Conservation (phyloP, 92 coral and sea anemone genomes). For the Palythoa heliodiscus region DNA sequence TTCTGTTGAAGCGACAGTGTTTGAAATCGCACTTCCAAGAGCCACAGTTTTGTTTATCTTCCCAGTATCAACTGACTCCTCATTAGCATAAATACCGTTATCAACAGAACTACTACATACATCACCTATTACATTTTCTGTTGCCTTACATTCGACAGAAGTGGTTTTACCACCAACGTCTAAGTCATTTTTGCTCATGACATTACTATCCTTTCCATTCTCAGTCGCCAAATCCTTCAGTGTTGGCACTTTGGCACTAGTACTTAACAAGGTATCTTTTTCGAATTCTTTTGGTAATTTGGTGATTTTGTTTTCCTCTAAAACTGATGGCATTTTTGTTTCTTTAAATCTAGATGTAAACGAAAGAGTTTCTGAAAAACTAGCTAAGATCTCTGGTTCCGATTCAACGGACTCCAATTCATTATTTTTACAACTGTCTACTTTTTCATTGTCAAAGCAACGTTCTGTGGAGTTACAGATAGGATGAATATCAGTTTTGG, state of each 20-base stretch:
- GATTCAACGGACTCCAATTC: background rate
- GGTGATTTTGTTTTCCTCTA: background rate
- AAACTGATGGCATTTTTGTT: background rate
- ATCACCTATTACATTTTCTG: background rate
- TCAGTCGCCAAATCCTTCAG: background rate
- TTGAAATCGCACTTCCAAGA: background rate
- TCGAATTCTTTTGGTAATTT: conserved; percentile 5
- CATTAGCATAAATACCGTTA: background rate
- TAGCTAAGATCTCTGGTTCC: background rate
- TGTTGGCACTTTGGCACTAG: background rate
- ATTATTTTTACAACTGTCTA: background rate
- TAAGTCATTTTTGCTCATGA: background rate
- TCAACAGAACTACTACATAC: background rate
- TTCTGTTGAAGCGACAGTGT: background rate
- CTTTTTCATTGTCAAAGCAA: background rate
- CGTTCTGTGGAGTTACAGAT: background rate
- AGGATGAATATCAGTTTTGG: background rate
- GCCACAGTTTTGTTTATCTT: background rate
- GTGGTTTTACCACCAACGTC: background rate
- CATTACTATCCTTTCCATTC: background rate
- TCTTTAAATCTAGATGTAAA: background rate
- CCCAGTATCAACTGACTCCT: background rate
- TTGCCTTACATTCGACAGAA: background rate
- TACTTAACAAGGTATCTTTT: background rate
- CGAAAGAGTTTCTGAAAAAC: background rate